These are phyloP conservation scores for Drosophila insularis DNA, from an alignment of 1,140 invertebrate genomes.

Conservation along the genomic window DNA sequence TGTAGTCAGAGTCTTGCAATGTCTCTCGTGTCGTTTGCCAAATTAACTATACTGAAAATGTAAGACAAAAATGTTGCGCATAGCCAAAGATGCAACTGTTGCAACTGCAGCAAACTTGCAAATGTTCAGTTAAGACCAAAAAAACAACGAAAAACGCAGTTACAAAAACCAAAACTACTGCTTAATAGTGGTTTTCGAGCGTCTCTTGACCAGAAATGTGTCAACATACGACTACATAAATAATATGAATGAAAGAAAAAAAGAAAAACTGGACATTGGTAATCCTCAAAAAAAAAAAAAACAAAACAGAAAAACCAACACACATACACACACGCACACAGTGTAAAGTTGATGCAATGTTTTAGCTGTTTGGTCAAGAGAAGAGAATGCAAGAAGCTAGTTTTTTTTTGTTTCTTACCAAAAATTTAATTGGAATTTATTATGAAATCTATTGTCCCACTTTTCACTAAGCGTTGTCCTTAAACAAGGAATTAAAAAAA, in stretches of 20 bases:
- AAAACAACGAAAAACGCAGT: not conserved
- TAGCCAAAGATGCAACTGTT: conserved; percentile 54
- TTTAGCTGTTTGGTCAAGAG: conserved; percentile 2
- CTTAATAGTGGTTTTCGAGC: conserved; percentile 18
- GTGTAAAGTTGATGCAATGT: not conserved
- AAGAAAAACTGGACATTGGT: conserved; percentile 4
- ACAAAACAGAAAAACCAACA: too few species aligned
- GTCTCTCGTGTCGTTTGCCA: conserved; percentile 31
- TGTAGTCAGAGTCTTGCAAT: conserved; percentile 1
- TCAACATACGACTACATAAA: conserved; percentile 29
- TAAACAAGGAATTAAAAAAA: not conserved
- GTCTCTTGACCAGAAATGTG: conserved; percentile 43
- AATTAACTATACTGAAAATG: conserved; percentile 42
- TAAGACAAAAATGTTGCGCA: conserved; percentile 40
- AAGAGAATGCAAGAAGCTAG: not conserved
- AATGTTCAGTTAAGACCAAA: conserved; percentile 34
- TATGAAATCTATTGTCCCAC: too few species aligned
- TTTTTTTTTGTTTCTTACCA: not conserved
- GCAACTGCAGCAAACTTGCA: conserved; percentile 31
- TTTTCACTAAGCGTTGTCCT: too few species aligned
- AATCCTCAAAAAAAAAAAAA: not conserved
- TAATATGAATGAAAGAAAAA: not conserved
- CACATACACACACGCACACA: not conserved
- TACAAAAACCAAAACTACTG: conserved; percentile 2
- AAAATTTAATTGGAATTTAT: too few species aligned